Evolutionary conservation across 2,113 vertebrate genomes (phyloP).

Genomic region (Gavialis gangeticus): DNA sequence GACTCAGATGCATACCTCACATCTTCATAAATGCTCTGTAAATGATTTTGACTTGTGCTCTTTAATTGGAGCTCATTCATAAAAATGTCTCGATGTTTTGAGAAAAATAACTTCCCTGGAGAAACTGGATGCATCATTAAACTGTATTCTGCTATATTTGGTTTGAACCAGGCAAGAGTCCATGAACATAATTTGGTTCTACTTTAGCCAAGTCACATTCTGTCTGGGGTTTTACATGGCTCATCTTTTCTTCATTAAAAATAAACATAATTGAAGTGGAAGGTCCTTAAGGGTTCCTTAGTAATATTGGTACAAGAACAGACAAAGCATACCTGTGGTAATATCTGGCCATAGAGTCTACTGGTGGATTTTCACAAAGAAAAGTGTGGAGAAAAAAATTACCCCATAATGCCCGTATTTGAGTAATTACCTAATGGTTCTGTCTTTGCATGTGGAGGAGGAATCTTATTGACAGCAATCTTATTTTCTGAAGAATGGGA

Average conservation of each 20-base stretch:
- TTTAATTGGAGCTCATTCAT: background rate
- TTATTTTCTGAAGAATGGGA: accelerated
- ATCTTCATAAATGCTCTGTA: background rate
- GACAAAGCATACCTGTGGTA: background rate
- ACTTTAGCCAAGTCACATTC: background rate
- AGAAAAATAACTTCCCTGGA: background rate
- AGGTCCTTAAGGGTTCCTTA: background rate
- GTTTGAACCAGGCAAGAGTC: background rate
- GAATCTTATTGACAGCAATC: background rate
- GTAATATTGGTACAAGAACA: background rate
- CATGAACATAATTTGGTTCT: background rate
- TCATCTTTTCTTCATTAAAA: background rate
- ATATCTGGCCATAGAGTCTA: background rate
- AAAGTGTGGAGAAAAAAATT: background rate
- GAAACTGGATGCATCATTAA: background rate
- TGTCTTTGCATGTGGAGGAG: accelerated
- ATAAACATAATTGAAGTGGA: background rate
- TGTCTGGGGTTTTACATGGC: background rate
- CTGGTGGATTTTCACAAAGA: background rate
- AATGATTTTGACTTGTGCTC: background rate
- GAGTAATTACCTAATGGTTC: too few species aligned
- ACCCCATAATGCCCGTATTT: too few species aligned
- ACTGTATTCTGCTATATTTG: background rate
- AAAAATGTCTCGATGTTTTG: background rate
- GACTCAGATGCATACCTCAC: background rate